Evolutionary conservation across 1,140 invertebrate species (phyloP).

Genomic region (Drosophila eugracilis): DNA sequence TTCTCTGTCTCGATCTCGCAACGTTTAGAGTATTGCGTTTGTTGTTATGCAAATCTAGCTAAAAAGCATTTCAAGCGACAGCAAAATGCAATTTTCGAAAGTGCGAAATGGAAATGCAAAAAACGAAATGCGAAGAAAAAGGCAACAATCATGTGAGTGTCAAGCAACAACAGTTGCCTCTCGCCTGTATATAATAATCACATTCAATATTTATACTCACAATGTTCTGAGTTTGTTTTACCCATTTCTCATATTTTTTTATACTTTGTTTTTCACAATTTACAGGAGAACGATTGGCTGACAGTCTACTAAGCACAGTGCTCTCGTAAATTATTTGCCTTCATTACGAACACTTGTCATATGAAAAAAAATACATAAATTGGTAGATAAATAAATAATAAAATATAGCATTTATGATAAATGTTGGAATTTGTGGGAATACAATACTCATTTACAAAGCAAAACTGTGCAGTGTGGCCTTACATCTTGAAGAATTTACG

Average conservation of each 20-base stretch:
- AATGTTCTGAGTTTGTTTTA: neutral
- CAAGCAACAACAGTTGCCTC: constrained; percentile 40
- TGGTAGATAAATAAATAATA: too few relatives aligned
- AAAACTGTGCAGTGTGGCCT: neutral
- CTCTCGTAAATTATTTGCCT: neutral
- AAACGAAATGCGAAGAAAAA: constrained; percentile 43
- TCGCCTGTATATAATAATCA: neutral
- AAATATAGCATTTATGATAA: too few relatives aligned
- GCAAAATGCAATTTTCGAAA: constrained; percentile 51
- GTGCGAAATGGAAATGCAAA: constrained; percentile 68
- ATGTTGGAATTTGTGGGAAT: too few relatives aligned
- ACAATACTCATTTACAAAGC: too few relatives aligned
- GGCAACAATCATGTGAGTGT: constrained; percentile 64
- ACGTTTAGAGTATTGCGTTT: constrained; percentile 26
- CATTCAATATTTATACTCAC: constrained; percentile 9
- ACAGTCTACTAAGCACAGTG: neutral
- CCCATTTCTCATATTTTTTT: neutral
- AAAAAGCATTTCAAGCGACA: constrained; percentile 39
- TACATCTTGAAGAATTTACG: neutral
- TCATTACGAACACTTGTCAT: too few relatives aligned
- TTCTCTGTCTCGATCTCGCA: neutral
- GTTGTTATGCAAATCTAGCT: constrained; percentile 60
- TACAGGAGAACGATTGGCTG: neutral
- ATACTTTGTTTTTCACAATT: neutral
- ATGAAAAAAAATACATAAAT: too few relatives aligned